Conservation (phyloP, 2,113 vertebrate genomes). For the Corvus cornix region DNA sequence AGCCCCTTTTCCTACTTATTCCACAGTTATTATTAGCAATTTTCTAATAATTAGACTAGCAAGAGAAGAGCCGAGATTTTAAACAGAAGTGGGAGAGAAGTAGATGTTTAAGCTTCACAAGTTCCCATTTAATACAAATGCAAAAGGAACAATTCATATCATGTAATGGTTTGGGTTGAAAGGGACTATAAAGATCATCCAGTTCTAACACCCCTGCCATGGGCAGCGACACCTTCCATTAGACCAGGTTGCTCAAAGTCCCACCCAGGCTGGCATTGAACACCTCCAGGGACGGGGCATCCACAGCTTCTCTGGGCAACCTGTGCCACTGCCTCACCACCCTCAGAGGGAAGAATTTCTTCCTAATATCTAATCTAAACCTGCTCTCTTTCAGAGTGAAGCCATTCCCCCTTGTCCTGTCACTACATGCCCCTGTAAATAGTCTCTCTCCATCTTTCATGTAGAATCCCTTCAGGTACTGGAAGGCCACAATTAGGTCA, state of each 20-base stretch:
- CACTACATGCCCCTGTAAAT: background rate
- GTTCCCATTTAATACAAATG: background rate
- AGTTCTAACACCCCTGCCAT: accelerated
- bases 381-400: background rate
- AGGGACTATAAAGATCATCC: background rate
- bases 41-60: conserved; percentile 47
- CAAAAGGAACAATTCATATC: background rate
- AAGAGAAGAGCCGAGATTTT: background rate
- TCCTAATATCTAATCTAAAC: background rate
- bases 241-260: background rate
- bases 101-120: background rate
- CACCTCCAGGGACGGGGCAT: background rate
- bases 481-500: background rate
- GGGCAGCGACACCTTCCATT: background rate
- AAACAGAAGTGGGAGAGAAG: background rate
- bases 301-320: background rate
- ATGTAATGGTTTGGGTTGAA: background rate
- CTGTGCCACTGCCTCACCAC: background rate
- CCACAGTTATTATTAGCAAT: background rate
- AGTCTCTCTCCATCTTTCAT: background rate
- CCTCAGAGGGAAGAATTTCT: background rate
- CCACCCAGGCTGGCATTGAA: background rate
- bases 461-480: background rate
- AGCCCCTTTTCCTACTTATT: background rate
- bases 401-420: background rate